phyloP scores from a whole-genome alignment of 2,888 invertebrate genomes.

The Epirrhoe alternata region DNA sequence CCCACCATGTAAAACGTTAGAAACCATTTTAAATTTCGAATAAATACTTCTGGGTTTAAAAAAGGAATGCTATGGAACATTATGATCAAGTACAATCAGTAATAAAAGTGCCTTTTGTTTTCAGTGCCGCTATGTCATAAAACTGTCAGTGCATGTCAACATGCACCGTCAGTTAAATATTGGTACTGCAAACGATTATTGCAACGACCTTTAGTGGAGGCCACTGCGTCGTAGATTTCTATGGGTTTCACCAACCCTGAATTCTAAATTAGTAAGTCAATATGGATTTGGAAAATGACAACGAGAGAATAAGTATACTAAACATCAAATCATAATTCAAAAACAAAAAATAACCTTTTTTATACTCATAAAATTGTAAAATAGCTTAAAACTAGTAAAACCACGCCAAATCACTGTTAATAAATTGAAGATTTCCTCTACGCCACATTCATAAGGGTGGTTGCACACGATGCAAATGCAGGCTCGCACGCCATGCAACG shows the following conservation, averaged over 20 bases:
- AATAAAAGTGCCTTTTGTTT: slow-evolving; percentile 18
- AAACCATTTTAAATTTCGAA: neutral
- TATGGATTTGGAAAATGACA: neutral
- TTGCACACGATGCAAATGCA: slow-evolving; percentile 52
- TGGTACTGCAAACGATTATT: slow-evolving; percentile 33
- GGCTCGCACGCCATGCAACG: slow-evolving; percentile 53
- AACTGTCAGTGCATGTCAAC: slow-evolving; percentile 38
- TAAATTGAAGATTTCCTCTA: slow-evolving; percentile 49
- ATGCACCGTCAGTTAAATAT: slow-evolving; percentile 39
- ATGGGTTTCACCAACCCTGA: neutral
- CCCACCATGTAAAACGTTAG: too few species aligned
- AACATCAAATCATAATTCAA: too few species aligned
- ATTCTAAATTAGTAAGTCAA: neutral
- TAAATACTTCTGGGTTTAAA: neutral
- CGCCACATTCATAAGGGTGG: slow-evolving; percentile 49
- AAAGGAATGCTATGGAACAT: neutral
- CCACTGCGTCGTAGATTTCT: slow-evolving; percentile 7
- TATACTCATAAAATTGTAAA: neutral
- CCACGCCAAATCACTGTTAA: slow-evolving; percentile 41
- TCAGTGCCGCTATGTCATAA: slow-evolving; percentile 8
- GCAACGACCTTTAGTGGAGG: slow-evolving; percentile 30
- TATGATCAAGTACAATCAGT: slow-evolving; percentile 4
- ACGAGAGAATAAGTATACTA: too few species aligned
- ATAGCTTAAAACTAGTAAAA: slow-evolving; percentile 33
- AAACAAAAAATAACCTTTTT: neutral